These are phyloP conservation scores for Thysanoteuthis rhombus DNA, from an alignment of 2,888 invertebrate species.

Conservation along the genomic window DNA sequence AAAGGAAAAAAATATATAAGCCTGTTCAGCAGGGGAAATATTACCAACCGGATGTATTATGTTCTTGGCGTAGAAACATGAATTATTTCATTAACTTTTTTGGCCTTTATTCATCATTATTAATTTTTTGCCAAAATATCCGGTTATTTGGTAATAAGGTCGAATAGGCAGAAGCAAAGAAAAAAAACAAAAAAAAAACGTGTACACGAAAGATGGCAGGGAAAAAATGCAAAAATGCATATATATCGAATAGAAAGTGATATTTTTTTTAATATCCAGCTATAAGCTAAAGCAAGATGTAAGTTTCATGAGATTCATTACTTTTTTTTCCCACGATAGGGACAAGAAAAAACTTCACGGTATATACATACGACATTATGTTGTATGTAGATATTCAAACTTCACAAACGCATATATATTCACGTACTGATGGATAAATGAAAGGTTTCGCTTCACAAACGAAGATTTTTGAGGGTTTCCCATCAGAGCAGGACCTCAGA, in stretches of 20 bases:
- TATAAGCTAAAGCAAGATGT: neutral
- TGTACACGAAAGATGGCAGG: too few relatives aligned
- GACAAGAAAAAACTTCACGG: neutral
- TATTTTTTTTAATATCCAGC: neutral
- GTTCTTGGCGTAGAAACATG: neutral
- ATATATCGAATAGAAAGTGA: neutral
- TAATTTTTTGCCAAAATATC: neutral
- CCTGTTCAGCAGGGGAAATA: neutral
- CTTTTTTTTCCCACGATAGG: neutral
- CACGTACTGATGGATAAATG: neutral
- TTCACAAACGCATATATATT: neutral
- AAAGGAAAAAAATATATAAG: neutral
- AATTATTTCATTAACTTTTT: neutral
- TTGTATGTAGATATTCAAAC: too few relatives aligned
- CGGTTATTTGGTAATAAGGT: neutral
- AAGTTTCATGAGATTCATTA: neutral
- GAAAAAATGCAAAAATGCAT: too few relatives aligned
- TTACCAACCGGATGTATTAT: neutral
- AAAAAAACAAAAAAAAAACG: too few relatives aligned
- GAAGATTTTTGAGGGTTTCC: too few relatives aligned
- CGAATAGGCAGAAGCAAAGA: neutral
- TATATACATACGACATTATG: too few relatives aligned
- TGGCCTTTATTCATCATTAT: neutral
- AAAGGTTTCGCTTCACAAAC: neutral
- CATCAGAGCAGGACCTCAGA: too few relatives aligned